These are phyloP conservation scores for Phrynocephalus vlangalii DNA, from an alignment of 2,797 vertebrate genomes.

Conservation along the genomic window DNA sequence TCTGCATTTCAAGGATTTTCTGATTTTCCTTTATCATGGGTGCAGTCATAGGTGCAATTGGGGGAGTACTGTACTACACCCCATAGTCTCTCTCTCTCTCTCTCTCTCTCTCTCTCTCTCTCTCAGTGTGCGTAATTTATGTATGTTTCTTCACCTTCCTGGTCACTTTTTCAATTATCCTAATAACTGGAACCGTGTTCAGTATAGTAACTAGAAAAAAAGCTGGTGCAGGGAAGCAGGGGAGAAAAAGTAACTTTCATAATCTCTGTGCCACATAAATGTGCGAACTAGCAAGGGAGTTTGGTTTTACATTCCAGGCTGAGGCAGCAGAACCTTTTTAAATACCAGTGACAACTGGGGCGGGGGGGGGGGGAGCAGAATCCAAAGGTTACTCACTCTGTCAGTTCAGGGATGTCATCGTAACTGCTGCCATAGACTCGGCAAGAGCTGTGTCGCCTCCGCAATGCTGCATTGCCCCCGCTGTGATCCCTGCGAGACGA, in stretches of 20 bases:
- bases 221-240: too few relatives aligned
- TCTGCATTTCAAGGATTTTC: too few relatives aligned
- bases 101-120: too few relatives aligned
- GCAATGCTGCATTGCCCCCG: constrained; percentile 90
- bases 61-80: too few relatives aligned
- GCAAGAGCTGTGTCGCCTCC: constrained; percentile 85
- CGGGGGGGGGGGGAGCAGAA: background rate
- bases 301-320: background rate
- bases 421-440: constrained; percentile 90
- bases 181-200: background rate
- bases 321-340: too few relatives aligned
- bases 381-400: constrained; percentile 84
- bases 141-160: background rate
- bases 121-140: background rate
- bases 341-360: background rate
- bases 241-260: background rate
- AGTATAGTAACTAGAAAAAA: background rate
- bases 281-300: background rate
- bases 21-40: too few relatives aligned
- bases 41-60: too few relatives aligned
- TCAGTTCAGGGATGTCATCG: constrained; percentile 94
- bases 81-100: too few relatives aligned
- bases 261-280: background rate
- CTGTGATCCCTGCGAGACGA: constrained; percentile 88
- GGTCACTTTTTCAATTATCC: background rate